These are phyloP conservation scores for Melanostigma gelatinosum DNA, from an alignment of 2,113 vertebrate genomes.

Conservation along the genomic window DNA sequence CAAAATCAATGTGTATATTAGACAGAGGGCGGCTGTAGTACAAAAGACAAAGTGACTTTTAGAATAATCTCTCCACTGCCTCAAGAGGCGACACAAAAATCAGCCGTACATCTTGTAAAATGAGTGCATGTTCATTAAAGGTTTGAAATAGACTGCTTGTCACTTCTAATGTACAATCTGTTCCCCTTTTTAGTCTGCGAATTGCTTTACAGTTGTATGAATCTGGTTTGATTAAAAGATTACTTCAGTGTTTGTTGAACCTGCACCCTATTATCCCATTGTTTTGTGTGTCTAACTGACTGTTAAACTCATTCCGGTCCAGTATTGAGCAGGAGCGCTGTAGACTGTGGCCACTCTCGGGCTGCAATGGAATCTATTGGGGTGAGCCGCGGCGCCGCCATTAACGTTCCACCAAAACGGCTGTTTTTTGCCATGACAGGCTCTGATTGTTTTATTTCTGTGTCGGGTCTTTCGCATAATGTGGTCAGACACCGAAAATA, in stretches of 20 bases:
- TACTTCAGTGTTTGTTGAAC: neutral
- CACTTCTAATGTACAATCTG: neutral
- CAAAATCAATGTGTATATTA: slow-evolving; percentile 60
- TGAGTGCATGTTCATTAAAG: neutral
- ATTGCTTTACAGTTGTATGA: neutral
- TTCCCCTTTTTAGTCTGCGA: neutral
- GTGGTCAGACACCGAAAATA: no score
- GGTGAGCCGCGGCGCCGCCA: no score
- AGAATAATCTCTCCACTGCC: slow-evolving; percentile 20
- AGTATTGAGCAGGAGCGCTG: no score
- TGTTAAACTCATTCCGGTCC: no score
- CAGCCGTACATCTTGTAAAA: neutral
- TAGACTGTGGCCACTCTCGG: neutral
- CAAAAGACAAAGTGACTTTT: slow-evolving; percentile 21
- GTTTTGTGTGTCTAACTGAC: neutral
- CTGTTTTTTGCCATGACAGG: no score
- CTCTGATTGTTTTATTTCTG: neutral
- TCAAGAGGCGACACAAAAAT: slow-evolving; percentile 17
- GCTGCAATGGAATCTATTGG: no score
- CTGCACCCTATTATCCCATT: neutral
- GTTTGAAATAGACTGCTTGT: neutral
- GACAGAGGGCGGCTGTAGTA: slow-evolving; percentile 39
- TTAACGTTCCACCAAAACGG: no score
- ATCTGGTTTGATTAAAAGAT: neutral
- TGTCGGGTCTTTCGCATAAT: no score